A percentile compares a stretch with the other conserved stretches of the same genome.
These are phyloP conservation scores for Drosophila parabipectinata DNA, from an alignment of 1,140 invertebrate genomes.

Conservation along the genomic window DNA sequence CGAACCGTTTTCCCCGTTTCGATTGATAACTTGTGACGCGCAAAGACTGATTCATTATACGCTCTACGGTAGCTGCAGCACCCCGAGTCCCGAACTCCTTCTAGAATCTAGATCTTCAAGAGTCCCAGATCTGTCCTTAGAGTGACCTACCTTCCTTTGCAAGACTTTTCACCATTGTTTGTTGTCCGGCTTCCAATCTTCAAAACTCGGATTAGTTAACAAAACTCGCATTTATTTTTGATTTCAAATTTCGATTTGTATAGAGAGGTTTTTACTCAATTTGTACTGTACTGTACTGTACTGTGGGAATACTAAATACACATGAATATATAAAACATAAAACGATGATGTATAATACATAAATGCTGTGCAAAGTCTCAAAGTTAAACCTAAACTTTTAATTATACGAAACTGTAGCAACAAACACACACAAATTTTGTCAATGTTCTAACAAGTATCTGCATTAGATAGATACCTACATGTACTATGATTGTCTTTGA, in stretches of 20 bases:
- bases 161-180: slow-evolving; percentile 33
- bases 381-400: slow-evolving; percentile 78
- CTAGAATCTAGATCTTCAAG: neutral
- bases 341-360: slow-evolving; percentile 65
- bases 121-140: slow-evolving; percentile 9
- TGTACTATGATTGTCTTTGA: slow-evolving; percentile 15
- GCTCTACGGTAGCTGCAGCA: slow-evolving; percentile 51
- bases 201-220: slow-evolving; percentile 52
- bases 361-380: slow-evolving; percentile 79
- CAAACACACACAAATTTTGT: slow-evolving; percentile 41
- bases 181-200: slow-evolving; percentile 28
- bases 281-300: slow-evolving; percentile 36
- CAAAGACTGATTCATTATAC: slow-evolving; percentile 80
- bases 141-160: slow-evolving; percentile 3
- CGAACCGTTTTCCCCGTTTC: slow-evolving; percentile 57
- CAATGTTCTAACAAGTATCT: slow-evolving; percentile 35
- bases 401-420: slow-evolving; percentile 52
- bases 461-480: slow-evolving; percentile 42
- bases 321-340: slow-evolving; percentile 35
- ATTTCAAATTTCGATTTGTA: slow-evolving; percentile 48
- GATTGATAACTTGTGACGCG: slow-evolving; percentile 70
- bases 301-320: slow-evolving; percentile 13
- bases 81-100: slow-evolving; percentile 4
- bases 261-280: slow-evolving; percentile 59
- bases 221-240: slow-evolving; percentile 58